phyloP scores from a whole-genome alignment of 2,797 vertebrate species.

The Hirundo rustica region DNA sequence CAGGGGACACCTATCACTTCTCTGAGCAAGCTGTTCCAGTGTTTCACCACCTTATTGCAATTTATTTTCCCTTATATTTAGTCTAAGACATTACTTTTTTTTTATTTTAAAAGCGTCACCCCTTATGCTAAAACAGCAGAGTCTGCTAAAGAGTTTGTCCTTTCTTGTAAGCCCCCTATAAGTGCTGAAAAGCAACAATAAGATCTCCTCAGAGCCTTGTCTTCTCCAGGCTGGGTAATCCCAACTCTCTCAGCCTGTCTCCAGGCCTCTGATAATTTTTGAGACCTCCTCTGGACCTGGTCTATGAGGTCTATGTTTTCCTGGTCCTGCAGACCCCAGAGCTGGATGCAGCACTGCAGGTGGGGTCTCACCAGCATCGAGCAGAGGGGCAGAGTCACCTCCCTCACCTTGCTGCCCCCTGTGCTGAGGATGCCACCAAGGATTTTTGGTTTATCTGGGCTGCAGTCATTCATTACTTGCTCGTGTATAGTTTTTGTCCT shows the following conservation, averaged over 20 bases:
- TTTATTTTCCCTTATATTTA: not conserved
- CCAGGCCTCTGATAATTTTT: not conserved
- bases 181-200: not conserved
- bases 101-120: not conserved
- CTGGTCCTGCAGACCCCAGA: not conserved
- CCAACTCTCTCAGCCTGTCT: not conserved
- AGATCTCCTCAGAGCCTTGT: not conserved
- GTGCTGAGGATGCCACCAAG: not conserved
- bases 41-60: no score
- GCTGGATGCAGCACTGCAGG: not conserved
- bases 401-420: rapidly evolving
- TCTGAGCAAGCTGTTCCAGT: not conserved
- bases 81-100: not conserved
- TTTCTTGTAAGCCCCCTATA: not conserved
- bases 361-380: rapidly evolving
- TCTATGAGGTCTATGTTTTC: not conserved
- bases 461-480: rapidly evolving
- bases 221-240: not conserved
- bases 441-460: rapidly evolving
- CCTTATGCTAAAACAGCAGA: not conserved
- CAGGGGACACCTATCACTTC: not conserved
- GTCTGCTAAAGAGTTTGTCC: not conserved
- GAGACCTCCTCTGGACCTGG: rapidly evolving
- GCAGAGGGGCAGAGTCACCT: not conserved
- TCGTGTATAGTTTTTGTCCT: not conserved